Conservation (phyloP, 2,113 vertebrate genomes). For the Sisor rabdophorus region DNA sequence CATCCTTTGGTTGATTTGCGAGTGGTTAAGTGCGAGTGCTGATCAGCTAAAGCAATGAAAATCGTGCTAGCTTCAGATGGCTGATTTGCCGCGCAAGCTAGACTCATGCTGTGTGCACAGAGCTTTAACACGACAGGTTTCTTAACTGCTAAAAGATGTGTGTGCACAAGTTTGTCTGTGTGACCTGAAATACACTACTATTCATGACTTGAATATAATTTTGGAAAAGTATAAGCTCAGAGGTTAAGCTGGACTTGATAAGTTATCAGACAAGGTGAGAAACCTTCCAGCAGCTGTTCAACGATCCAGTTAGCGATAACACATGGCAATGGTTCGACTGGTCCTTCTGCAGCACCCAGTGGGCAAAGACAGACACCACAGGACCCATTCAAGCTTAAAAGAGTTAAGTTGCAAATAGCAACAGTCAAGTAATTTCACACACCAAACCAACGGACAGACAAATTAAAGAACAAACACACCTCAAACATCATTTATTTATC, state of each 20-base stretch:
- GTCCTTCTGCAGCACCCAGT: conserved; percentile 59
- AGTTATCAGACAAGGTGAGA: conserved; percentile 26
- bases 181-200: neutral
- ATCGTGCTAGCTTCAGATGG: conserved; percentile 35
- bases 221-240: conserved; percentile 14
- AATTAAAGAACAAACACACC: too few species aligned
- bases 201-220: conserved; percentile 57
- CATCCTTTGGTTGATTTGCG: conserved; percentile 43
- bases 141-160: neutral
- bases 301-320: conserved; percentile 11
- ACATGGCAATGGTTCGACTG: neutral
- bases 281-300: conserved; percentile 26
- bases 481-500: too few species aligned
- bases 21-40: conserved; percentile 31
- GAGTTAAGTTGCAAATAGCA: neutral
- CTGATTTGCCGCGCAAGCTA: conserved; percentile 34
- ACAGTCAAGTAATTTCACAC: neutral
- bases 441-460: neutral
- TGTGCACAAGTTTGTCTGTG: neutral
- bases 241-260: conserved; percentile 20
- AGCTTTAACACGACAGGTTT: conserved; percentile 20
- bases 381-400: conserved; percentile 1
- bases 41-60: conserved; percentile 29
- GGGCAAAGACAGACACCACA: conserved; percentile 52
- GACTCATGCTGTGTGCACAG: conserved; percentile 32